Evolutionary conservation across 2,113 vertebrate genomes (phyloP), one percentile per base, ranked within the genome.

Genomic region (Vulpes lagopus): DNA sequence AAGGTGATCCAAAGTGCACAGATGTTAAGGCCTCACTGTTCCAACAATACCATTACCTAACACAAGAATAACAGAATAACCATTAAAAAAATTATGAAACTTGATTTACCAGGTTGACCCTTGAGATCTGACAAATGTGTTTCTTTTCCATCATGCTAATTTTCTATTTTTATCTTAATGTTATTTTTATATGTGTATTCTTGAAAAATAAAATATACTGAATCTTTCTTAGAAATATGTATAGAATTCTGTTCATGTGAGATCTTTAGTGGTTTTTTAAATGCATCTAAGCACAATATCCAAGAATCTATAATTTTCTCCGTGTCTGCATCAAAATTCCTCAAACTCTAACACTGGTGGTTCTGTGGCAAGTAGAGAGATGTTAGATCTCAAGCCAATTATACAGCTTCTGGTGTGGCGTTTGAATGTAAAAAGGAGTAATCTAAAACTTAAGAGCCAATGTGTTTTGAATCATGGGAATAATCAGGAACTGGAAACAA

Each of bases 1-100:
- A 89, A 96, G 96, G 93, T 96, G 90, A 97, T 94, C 91, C 95
- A 97, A 64, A 97, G 96, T 97, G 84, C 95, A 96, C 90, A 92
- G 89, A 96, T 97, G 84, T 90, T 96, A 91, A 94, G 65, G 60
- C 57, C 84, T 96, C 79, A 79, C 73, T 81, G 32, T 94, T 95
- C 59, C 84, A 97, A 80, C 71, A 92, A 65, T 88, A 30, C 64
- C 62, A 30, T 94, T 96, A 94, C 57, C 59, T 14, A 95, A 62
- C 32, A 86, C 30, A 95, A 91, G 62, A 98, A 92, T 57, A 96
- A 65, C 79, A 97, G 67, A 95, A 43, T 76, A 95, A 57, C 55
- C 11, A 19, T 83, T 86, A 20, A 69, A 83, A 64, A 82, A 65
- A 49, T 60, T 73, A 82, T 7, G 30, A 27, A 94, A 81, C 53